A percentile compares a stretch with the other conserved stretches of the same genome.
Evolutionary conservation across 2,888 invertebrate genomes (phyloP).

Genomic region (Drosophila neoperkinsi): DNA sequence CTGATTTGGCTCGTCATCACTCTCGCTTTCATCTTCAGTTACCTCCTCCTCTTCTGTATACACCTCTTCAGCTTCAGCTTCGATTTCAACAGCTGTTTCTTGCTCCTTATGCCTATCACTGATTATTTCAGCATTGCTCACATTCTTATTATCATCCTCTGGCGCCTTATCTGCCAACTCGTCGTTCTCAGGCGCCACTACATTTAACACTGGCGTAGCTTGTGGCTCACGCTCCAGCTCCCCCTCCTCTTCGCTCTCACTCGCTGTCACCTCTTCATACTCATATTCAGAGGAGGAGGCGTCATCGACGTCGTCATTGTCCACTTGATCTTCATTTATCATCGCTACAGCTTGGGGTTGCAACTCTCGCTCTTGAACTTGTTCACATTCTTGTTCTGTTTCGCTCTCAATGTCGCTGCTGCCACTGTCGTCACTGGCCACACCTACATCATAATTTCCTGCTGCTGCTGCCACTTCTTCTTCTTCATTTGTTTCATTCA

Average conservation of each 20-base stretch:
- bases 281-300: conserved; percentile 57
- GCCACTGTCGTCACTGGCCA: conserved; percentile 55
- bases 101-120: conserved; percentile 32
- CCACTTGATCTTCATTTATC: neutral
- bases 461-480: conserved; percentile 13
- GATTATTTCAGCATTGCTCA: conserved; percentile 27
- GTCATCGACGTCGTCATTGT: conserved; percentile 13
- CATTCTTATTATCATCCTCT: conserved; percentile 30
- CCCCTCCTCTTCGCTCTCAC: conserved; percentile 53
- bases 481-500: conserved; percentile 83
- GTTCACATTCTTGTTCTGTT: conserved; percentile 19
- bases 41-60: conserved; percentile 55
- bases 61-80: conserved; percentile 31
- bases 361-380: conserved; percentile 13
- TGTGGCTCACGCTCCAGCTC: neutral
- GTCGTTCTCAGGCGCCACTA: conserved; percentile 54
- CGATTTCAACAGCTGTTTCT: neutral
- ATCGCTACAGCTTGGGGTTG: conserved; percentile 1
- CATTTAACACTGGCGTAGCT: conserved; percentile 58
- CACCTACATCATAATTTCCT: conserved; percentile 1
- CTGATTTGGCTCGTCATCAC: conserved; percentile 11
- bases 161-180: conserved; percentile 40
- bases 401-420: conserved; percentile 52
- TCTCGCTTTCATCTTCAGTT: conserved; percentile 30
- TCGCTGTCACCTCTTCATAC: conserved; percentile 63